phyloP scores from a whole-genome alignment of 2,113 vertebrate species.

The Eidolon helvum region DNA sequence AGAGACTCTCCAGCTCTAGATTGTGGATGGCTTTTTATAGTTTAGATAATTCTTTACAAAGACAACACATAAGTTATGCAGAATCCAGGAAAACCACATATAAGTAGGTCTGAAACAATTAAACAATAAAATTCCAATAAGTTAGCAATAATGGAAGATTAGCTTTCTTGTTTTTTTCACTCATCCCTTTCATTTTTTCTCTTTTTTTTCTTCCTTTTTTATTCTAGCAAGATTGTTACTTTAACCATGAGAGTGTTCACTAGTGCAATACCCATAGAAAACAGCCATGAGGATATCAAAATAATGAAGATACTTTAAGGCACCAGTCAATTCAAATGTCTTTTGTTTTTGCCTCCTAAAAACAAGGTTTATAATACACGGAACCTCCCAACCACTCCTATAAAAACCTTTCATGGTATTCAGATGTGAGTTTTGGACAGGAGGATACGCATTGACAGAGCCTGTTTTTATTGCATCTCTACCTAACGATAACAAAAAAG shows the following conservation, averaged over 20 bases:
- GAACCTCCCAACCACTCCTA: not conserved
- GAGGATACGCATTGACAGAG: not conserved
- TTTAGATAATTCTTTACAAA: not conserved
- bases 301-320: not conserved
- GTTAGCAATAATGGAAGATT: not conserved
- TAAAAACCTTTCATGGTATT: not conserved
- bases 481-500: not conserved
- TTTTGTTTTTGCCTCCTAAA: not conserved
- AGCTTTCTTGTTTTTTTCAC: not conserved
- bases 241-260: not conserved
- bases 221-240: not conserved
- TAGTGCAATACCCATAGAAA: not conserved
- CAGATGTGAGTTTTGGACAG: not conserved
- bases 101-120: not conserved
- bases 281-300: not conserved
- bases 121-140: not conserved
- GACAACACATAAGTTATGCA: not conserved
- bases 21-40: not conserved
- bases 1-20: not conserved
- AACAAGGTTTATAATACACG: not conserved
- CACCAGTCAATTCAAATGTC: not conserved
- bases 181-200: not conserved
- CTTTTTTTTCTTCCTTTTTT: not conserved
- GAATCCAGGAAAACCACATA: not conserved
- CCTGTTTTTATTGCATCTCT: not conserved